Evolutionary conservation across 2,113 vertebrate genomes (phyloP), one percentile per base, ranked within the genome.

Genomic region (Pomatostomus ruficeps): DNA sequence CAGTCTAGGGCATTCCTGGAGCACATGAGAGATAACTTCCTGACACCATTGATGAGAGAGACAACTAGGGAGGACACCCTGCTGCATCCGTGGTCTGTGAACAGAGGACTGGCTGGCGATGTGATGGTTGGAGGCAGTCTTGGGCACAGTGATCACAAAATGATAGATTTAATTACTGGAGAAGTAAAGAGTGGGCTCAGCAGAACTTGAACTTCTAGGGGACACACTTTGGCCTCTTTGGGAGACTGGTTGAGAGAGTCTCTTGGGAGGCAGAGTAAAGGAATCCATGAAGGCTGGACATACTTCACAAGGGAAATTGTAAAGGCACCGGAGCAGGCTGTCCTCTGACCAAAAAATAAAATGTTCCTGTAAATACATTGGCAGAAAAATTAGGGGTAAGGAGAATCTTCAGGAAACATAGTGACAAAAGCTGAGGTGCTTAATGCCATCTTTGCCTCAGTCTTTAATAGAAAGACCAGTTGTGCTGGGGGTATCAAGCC

Each of bases 311-410:
- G 43, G 18, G 26, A 49, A 72, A 23, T 42, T 25, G 48, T 36
- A 36, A 42, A 49, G 42, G 35, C 23, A 40, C n/a, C 1, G 1
- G 25, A 71, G 12, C 22, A 57, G 35, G 25, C 2, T 1, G 0
- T 65, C 21, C 14, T 36, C 42, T 49, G 36, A 65, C 42, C 72
- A 33, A 31, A 57, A 46, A 51, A 46, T n/a, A n/a, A 43, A 31
- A 14, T 26, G 22, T 23, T 76, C 22, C 12, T 57, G 3, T 65
- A 36, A 72, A 26, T 43, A 49, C 26, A 28, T 36, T 36, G 23
- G 46, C 20, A 72, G 13, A 10, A 57, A 72, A 57, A 80, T 35
- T 25, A 36, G 10, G 25, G 10, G 11, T 42, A 36, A 72, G 12
- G 12, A 49, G 36, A 49, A 36, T 80, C 57, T 72, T 14, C 14